Evolutionary conservation across 2,113 vertebrate genomes (phyloP).

Genomic region (Hymenochirus boettgeri): DNA sequence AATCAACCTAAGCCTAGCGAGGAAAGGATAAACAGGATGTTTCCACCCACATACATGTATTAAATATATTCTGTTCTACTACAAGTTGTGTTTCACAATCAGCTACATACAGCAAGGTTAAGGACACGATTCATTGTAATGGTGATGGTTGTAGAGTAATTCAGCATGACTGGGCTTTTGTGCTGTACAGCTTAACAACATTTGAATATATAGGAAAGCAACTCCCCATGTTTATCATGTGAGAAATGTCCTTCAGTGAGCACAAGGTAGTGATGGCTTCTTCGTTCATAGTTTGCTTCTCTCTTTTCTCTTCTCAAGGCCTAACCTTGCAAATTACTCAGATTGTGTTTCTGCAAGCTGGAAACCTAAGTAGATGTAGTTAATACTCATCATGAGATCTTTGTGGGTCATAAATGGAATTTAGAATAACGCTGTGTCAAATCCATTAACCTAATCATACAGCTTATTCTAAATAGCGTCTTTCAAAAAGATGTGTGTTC

Average conservation of each 20-base stretch:
- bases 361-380: neutral
- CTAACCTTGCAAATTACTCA: neutral
- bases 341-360: neutral
- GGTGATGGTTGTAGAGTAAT: neutral
- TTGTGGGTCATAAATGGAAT: constrained; percentile 16
- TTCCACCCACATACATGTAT: too few relatives aligned
- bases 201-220: neutral
- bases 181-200: neutral
- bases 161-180: neutral
- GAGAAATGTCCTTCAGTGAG: constrained; percentile 1
- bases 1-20: too few relatives aligned
- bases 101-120: constrained; percentile 14
- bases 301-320: neutral
- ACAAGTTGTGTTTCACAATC: neutral
- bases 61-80: neutral
- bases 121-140: neutral
- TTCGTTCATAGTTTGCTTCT: neutral
- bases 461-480: too few relatives aligned
- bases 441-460: neutral
- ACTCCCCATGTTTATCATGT: neutral
- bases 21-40: too few relatives aligned
- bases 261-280: neutral
- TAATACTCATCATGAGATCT: neutral
- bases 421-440: neutral
- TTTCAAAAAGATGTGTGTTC: too few relatives aligned